Conservation (phyloP, 2,888 invertebrate genomes). For the Meghimatium bilineatum region DNA sequence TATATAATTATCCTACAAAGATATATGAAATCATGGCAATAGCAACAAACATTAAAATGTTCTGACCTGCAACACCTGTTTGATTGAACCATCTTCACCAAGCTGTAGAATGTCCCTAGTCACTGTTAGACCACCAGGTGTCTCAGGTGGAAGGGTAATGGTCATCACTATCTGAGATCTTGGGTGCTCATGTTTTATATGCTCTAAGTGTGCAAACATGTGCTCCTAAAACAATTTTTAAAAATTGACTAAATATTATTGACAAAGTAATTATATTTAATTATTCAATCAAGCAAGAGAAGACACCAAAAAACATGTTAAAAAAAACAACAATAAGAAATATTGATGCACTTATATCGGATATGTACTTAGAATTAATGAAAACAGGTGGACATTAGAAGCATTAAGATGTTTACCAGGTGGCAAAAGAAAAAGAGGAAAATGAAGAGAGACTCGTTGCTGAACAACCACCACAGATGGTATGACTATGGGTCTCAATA, state of each 20-base stretch:
- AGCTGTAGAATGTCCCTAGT: slow-evolving; percentile 48
- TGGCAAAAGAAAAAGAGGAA: too few relatives aligned
- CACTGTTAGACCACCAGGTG: slow-evolving; percentile 48
- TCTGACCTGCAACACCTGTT: slow-evolving; percentile 44
- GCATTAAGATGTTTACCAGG: too few relatives aligned
- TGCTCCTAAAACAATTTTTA: slow-evolving; percentile 30
- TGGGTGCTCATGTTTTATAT: slow-evolving; percentile 46
- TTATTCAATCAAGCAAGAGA: neutral
- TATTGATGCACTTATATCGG: too few relatives aligned
- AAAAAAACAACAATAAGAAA: too few relatives aligned
- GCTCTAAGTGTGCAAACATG: slow-evolving; percentile 46
- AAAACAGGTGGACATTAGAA: too few relatives aligned
- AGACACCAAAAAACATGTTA: too few relatives aligned
- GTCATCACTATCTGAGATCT: slow-evolving; percentile 49
- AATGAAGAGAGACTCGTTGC: too few relatives aligned
- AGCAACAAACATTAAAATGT: neutral
- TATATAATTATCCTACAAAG: neutral
- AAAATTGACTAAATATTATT: neutral
- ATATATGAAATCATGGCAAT: neutral
- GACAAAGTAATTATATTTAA: neutral
- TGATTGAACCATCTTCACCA: slow-evolving; percentile 48
- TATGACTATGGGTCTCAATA: too few relatives aligned
- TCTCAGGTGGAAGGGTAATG: slow-evolving; percentile 42
- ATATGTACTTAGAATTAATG: too few relatives aligned
- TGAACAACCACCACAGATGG: too few relatives aligned